phyloP scores from a whole-genome alignment of 2,797 vertebrate genomes.

The Taeniopygia guttata region DNA sequence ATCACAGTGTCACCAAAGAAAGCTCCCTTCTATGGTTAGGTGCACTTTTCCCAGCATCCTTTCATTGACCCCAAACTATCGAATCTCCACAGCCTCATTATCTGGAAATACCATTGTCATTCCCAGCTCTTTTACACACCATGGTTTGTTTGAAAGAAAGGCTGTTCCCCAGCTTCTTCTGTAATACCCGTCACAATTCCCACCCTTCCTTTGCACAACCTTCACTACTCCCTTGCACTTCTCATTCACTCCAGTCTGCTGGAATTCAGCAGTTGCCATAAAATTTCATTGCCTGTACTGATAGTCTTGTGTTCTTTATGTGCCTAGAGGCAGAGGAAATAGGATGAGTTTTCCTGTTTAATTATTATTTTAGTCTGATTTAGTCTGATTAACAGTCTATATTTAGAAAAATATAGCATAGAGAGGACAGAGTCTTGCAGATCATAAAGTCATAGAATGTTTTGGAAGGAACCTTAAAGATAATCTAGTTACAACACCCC shows the following conservation, averaged over 20 bases:
- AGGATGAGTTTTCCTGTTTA: background rate
- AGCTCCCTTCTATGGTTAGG: background rate
- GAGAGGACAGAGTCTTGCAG: background rate
- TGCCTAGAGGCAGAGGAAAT: background rate
- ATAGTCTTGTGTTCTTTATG: background rate
- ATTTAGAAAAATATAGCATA: background rate
- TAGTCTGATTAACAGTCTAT: background rate
- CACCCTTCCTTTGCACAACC: background rate
- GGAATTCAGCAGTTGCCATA: background rate
- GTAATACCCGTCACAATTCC: background rate
- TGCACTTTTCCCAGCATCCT: background rate
- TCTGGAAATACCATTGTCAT: background rate
- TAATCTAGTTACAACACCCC: background rate
- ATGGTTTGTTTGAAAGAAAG: background rate
- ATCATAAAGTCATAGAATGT: background rate
- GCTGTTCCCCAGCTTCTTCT: background rate
- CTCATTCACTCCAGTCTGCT: background rate
- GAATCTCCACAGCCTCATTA: background rate
- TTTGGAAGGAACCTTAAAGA: background rate
- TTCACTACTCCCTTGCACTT: background rate
- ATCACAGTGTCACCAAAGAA: background rate
- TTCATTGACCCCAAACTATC: background rate
- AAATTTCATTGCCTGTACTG: background rate
- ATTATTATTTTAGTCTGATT: background rate
- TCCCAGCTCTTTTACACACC: background rate